Conservation (phyloP, 2,113 vertebrate genomes). For the Galeopterus variegatus region DNA sequence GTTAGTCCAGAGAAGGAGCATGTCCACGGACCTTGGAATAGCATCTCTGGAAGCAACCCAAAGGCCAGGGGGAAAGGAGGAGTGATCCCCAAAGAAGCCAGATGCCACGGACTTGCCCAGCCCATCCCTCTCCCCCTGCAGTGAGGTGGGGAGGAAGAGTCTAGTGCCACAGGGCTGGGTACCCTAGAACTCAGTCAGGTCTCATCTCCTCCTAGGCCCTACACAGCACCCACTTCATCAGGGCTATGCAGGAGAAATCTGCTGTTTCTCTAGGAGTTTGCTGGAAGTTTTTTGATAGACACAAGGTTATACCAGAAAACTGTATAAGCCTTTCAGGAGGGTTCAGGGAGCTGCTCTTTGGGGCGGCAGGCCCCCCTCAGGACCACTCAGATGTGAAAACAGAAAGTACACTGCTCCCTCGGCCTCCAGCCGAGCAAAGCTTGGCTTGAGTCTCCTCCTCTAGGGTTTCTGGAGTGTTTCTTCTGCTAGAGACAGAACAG, state of each 20-base stretch:
- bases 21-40: neutral
- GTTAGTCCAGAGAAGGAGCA: neutral
- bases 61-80: neutral
- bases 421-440: neutral
- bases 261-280: neutral
- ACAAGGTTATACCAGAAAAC: neutral
- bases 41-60: neutral
- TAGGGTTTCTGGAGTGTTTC: neutral
- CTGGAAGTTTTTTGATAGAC: neutral
- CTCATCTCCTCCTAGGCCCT: neutral
- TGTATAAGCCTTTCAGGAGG: neutral
- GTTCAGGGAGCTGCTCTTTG: neutral
- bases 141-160: neutral
- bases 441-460: neutral
- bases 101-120: fast-evolving
- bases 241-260: neutral
- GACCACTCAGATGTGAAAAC: neutral
- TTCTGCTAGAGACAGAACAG: slow-evolving; percentile 20
- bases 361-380: neutral
- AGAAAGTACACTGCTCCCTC: neutral
- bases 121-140: neutral
- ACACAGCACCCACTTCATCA: neutral
- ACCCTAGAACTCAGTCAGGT: neutral
- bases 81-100: neutral
- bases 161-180: neutral